Percentiles rank a stretch among this genome's conserved stretches.
phyloP scores from a whole-genome alignment of 23 tunicate species.

The Ciona savignyi region DNA sequence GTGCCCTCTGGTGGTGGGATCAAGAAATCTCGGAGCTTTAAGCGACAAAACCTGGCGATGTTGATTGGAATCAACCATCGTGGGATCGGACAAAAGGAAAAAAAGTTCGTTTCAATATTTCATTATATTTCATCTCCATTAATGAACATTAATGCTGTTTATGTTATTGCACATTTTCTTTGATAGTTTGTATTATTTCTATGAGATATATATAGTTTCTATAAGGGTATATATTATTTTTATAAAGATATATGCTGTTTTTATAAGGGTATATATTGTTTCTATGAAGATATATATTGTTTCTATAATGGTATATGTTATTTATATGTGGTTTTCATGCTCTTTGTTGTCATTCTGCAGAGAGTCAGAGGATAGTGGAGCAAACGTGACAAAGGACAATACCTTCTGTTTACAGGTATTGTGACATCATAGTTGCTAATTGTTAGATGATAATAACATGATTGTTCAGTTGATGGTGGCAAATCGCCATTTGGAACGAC shows the following conservation, averaged over 20 bases:
- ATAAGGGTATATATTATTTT: too few species aligned
- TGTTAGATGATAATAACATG: not conserved
- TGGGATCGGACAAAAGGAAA: constrained; percentile 27
- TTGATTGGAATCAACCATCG: constrained; percentile 62
- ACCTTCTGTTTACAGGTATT: constrained; percentile 21
- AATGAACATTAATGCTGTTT: too few species aligned
- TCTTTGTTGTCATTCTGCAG: too few species aligned
- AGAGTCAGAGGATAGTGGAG: not conserved
- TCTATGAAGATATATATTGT: too few species aligned
- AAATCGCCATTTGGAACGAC: constrained; percentile 83
- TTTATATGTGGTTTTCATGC: too few species aligned
- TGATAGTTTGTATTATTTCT: not conserved
- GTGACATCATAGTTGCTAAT: too few species aligned
- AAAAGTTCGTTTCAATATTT: constrained; percentile 29
- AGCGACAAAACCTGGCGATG: constrained; percentile 53
- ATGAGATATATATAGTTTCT: too few species aligned
- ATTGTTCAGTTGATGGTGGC: constrained; percentile 61
- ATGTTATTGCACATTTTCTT: too few species aligned
- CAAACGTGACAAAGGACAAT: not conserved
- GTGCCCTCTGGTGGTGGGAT: constrained; percentile 27
- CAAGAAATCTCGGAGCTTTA: constrained; percentile 20
- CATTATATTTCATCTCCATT: too few species aligned
- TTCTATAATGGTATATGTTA: too few species aligned
- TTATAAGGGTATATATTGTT: too few species aligned
- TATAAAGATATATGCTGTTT: too few species aligned